A percentile compares a stretch with the other conserved stretches of the same genome.
Evolutionary conservation across 30 jellyfish, hydroid and myxozoan species (phyloP).

Genomic region (Aurelia aurita): DNA sequence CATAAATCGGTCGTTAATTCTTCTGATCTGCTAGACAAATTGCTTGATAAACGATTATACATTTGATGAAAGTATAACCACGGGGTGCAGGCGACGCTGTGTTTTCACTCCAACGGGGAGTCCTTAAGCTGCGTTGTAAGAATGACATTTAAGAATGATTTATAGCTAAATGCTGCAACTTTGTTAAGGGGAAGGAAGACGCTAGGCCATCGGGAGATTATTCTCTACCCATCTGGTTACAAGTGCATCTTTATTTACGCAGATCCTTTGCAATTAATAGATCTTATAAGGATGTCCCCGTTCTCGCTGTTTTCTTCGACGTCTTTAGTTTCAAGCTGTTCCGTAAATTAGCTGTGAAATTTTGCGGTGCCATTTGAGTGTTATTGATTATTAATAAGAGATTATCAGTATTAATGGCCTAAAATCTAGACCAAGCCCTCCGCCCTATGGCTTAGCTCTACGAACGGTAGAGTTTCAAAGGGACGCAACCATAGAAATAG

Average conservation of each 20-base stretch:
- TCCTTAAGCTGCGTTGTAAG: background rate
- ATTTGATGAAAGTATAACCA: too few relatives aligned
- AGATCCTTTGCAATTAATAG: background rate
- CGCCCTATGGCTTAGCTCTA: background rate
- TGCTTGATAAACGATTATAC: too few relatives aligned
- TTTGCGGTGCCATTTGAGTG: slow-evolving; percentile 50
- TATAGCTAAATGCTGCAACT: background rate
- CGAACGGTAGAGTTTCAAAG: background rate
- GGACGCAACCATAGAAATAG: too few relatives aligned
- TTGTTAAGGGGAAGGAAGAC: too few relatives aligned
- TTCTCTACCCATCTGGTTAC: background rate
- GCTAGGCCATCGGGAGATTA: too few relatives aligned
- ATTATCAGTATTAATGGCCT: slow-evolving; percentile 22
- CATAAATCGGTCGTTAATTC: too few relatives aligned
- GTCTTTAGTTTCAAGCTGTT: slow-evolving; percentile 41
- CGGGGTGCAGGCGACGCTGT: too few relatives aligned
- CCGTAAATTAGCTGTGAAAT: slow-evolving; percentile 45
- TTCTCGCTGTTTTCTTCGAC: slow-evolving; percentile 11
- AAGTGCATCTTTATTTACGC: background rate
- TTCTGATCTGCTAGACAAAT: too few relatives aligned
- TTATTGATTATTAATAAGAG: slow-evolving; percentile 31
- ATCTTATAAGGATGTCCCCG: slow-evolving; percentile 28
- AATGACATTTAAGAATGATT: slow-evolving; percentile 1
- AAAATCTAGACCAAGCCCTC: slow-evolving; percentile 34
- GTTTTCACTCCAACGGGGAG: background rate